Conservation (phyloP, 2,888 invertebrate genomes). For the Nomada flava region DNA sequence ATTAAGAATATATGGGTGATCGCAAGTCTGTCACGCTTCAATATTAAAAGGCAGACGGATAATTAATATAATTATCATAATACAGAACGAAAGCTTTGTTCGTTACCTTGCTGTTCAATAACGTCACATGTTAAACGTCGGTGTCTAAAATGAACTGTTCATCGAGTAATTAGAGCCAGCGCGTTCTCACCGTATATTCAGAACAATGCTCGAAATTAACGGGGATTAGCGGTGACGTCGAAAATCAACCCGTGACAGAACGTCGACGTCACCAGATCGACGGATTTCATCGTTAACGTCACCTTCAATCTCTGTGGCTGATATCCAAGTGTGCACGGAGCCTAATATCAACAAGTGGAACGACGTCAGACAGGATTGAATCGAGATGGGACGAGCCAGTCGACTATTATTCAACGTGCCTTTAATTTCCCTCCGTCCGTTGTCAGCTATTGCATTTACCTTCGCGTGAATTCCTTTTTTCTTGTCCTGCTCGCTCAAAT, state of each 20-base stretch:
- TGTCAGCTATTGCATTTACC: conserved; percentile 19
- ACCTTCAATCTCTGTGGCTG: not conserved
- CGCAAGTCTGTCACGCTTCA: too few species aligned
- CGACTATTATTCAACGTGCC: conserved; percentile 68
- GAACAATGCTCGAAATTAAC: not conserved
- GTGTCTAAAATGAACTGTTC: too few species aligned
- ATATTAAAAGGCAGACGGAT: too few species aligned
- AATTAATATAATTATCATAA: too few species aligned
- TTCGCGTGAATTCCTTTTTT: not conserved
- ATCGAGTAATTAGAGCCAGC: not conserved
- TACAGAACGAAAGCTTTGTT: too few species aligned
- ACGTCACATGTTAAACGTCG: not conserved
- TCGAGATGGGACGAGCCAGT: conserved; percentile 51
- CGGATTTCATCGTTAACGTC: conserved; percentile 1
- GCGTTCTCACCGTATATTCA: not conserved
- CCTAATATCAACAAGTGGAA: conserved; percentile 76
- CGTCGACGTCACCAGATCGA: not conserved
- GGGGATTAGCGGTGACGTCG: not conserved
- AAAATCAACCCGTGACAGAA: not conserved
- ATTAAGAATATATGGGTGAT: too few species aligned
- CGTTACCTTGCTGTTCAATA: not conserved
- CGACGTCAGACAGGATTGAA: conserved; percentile 55
- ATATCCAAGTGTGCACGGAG: conserved; percentile 39
- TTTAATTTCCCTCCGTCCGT: conserved; percentile 60
- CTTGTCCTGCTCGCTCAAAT: not conserved